Evolutionary conservation across 1,140 invertebrate genomes (phyloP).

Genomic region (Acromyrmex charruanus): DNA sequence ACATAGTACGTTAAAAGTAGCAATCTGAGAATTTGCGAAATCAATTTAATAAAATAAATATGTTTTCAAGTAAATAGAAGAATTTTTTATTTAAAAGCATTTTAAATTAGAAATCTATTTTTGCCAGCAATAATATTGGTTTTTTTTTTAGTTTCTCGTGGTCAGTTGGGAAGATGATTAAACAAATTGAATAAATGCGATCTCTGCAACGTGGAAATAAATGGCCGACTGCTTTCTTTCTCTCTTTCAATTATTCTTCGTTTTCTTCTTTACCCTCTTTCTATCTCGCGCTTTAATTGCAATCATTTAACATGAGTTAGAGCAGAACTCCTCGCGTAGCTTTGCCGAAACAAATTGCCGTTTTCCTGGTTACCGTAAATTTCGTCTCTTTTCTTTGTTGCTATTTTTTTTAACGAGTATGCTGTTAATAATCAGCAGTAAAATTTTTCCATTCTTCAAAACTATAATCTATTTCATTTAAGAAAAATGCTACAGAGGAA

Average conservation of each 20-base stretch:
- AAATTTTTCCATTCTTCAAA: background rate
- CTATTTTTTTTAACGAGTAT: background rate
- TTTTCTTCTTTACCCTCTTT: conserved; percentile 58
- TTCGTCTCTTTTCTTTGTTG: conserved; percentile 14
- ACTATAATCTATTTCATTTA: background rate
- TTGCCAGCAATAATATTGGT: background rate
- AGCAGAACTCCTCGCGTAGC: background rate
- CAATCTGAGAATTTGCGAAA: background rate
- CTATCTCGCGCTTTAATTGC: conserved; percentile 66
- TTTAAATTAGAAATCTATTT: conserved; percentile 23
- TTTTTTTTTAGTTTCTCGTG: background rate
- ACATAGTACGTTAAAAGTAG: background rate
- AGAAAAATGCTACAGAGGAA: background rate
- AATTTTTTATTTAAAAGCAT: background rate
- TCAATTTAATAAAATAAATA: background rate
- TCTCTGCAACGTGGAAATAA: conserved; percentile 17
- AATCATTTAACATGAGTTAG: conserved; percentile 63
- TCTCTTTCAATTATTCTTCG: conserved; percentile 47
- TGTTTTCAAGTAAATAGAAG: background rate
- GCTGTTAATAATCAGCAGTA: background rate
- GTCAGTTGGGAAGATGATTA: conserved; percentile 24
- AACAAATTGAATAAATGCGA: conserved; percentile 43
- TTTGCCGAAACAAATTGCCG: conserved; percentile 44
- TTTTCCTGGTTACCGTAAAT: conserved; percentile 22
- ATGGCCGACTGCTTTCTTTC: conserved; percentile 18